These are phyloP conservation scores for Drosophila longiperda DNA, from an alignment of 2,888 invertebrate genomes.

Conservation along the genomic window DNA sequence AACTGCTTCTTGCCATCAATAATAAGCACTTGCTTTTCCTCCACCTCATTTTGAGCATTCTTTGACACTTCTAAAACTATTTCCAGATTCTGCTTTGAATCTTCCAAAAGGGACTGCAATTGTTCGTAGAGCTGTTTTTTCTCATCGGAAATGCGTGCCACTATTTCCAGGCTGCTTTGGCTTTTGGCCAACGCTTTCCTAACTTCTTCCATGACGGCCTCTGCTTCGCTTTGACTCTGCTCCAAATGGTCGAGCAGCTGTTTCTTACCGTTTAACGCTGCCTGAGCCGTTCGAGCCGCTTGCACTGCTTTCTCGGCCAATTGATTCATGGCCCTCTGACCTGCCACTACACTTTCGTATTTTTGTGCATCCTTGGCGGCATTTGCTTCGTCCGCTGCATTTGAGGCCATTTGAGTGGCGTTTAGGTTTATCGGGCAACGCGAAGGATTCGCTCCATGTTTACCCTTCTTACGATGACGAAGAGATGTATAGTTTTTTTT, in stretches of 20 bases:
- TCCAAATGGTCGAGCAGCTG: constrained; percentile 28
- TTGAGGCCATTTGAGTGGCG: constrained; percentile 35
- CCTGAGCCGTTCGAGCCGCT: constrained; percentile 46
- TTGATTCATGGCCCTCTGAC: constrained; percentile 19
- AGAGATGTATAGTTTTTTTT: not conserved
- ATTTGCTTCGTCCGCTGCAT: constrained; percentile 32
- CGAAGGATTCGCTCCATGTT: not conserved
- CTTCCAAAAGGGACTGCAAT: constrained; percentile 9
- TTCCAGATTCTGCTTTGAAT: not conserved
- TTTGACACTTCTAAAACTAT: not conserved
- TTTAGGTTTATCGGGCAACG: constrained; percentile 29
- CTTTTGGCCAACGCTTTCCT: constrained; percentile 17
- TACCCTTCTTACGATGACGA: not conserved
- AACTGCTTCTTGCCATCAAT: constrained; percentile 1
- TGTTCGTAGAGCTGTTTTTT: not conserved
- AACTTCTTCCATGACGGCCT: constrained; percentile 28
- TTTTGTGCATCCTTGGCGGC: constrained; percentile 45
- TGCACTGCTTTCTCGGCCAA: constrained; percentile 41
- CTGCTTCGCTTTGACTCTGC: constrained; percentile 12
- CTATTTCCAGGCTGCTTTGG: not conserved
- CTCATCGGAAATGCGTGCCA: not conserved
- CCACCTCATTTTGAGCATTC: not conserved
- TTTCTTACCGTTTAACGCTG: constrained; percentile 32
- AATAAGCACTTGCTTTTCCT: constrained; percentile 5
- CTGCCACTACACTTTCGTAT: constrained; percentile 17